Base-by-base conservation (phyloP, 2,797 vertebrate species). In the Crenuchus spilurus region DNA sequence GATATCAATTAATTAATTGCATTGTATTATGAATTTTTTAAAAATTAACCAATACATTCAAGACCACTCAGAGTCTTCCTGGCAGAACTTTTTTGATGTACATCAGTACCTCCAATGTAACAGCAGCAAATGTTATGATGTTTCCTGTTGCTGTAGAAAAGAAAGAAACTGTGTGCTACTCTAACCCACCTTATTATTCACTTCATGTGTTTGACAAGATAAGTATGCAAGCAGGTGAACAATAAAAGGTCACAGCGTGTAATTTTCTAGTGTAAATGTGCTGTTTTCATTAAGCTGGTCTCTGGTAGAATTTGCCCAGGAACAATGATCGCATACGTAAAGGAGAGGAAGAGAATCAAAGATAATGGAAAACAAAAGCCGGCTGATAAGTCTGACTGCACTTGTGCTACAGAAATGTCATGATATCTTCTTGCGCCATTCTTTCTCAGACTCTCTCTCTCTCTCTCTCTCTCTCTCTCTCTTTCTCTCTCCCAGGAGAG, bases 401-500 rank as follows among this genome's bases (percentile, higher is more conserved):
- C 10, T 22, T 7, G 18, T 20, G 46, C 46, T 9, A 2, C 6
- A 8, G 20, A 48, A 48, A 48, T 48, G 46, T 48, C 46, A 48
- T 7, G 46, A 22, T 54, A 54, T 54, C 26, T 54, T 28, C 13
- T 54, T 2, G 6, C 11, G 3, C 51, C 33, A 10, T 35, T 66
- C 63, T 24, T 20, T 35, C n/a, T n/a, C 5, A 20, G 16, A 16
- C 62, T 33, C 62, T 57, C 20, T 7, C 18, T 66, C 8, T 54
- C 35, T 64, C 37, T 24, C 37, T 33, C 39, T 73, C 57, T 33
- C 9, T 46, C 41, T 48, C 26, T 11, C 35, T 11, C n/a, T 35
- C 49, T 51, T 61, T 39, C 35, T 37, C 26, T 74, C 44, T 51
- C 46, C 39, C 18, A 37, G 58, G 28, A 42, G 31, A 65, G 68